A percentile compares a stretch with the other conserved stretches of the same genome.
phyloP scores from a whole-genome alignment of 2,888 invertebrate species.

The Stenodema calcarata region DNA sequence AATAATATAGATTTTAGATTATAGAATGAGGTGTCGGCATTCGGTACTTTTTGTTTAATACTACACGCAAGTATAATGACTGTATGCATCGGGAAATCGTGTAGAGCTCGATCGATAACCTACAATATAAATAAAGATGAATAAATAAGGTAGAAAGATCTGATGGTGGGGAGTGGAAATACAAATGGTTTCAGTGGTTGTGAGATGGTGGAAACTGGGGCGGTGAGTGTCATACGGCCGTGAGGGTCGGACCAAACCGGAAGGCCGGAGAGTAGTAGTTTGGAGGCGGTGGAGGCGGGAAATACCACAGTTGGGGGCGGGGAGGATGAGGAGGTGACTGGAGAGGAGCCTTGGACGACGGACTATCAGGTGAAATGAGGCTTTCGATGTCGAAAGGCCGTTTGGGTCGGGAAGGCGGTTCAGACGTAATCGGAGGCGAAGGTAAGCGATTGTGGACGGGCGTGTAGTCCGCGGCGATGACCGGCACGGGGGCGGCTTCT shows the following conservation, averaged over 20 bases:
- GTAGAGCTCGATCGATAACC: background rate
- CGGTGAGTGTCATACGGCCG: constrained; percentile 50
- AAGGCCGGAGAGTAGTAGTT: constrained; percentile 52
- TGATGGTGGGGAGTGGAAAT: background rate
- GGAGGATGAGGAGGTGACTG: constrained; percentile 16
- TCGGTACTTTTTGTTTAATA: too few species aligned
- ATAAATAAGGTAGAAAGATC: background rate
- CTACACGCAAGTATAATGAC: too few species aligned
- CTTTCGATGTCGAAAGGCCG: constrained; percentile 59
- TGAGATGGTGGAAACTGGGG: constrained; percentile 1
- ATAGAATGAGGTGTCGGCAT: too few species aligned
- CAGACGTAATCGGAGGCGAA: constrained; percentile 42
- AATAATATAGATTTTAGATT: too few species aligned
- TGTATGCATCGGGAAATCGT: background rate
- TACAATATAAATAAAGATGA: background rate
- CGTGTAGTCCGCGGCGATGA: constrained; percentile 42
- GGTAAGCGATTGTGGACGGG: constrained; percentile 40
- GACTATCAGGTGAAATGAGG: constrained; percentile 61
- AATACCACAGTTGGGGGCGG: constrained; percentile 43
- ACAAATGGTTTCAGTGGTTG: background rate
- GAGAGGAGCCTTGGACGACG: constrained; percentile 39
- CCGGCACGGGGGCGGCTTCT: constrained; percentile 44
- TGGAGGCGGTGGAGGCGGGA: constrained; percentile 46
- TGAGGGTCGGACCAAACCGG: constrained; percentile 52
- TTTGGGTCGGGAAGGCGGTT: constrained; percentile 52